These are phyloP conservation scores for Cardiocondyla obscurior DNA, from an alignment of 1,140 invertebrate genomes.

Conservation along the genomic window DNA sequence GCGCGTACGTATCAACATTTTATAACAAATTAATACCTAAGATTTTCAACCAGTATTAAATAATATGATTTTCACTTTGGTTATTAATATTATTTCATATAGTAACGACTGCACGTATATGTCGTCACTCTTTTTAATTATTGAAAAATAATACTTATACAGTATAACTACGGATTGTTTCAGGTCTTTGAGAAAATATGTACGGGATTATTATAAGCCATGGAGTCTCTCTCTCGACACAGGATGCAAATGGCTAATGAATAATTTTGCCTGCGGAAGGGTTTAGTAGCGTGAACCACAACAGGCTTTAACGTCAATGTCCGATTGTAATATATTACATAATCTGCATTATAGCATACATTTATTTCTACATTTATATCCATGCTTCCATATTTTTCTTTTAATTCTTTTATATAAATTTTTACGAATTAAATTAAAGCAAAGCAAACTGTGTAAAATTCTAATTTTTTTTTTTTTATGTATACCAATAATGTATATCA, in stretches of 20 bases:
- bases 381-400: not conserved
- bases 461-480: not conserved
- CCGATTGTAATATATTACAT: slow-evolving; percentile 48
- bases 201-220: slow-evolving; percentile 41
- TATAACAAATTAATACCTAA: not conserved
- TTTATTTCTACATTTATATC: not conserved
- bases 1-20: not conserved
- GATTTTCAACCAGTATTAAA: not conserved
- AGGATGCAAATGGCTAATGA: slow-evolving; percentile 51
- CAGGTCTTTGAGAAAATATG: slow-evolving; percentile 24
- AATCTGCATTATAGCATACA: not conserved
- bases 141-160: slow-evolving; percentile 8
- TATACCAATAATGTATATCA: not conserved
- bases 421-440: not conserved
- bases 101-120: not conserved
- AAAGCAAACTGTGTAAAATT: not conserved
- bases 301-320: slow-evolving; percentile 32
- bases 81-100: not conserved
- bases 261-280: slow-evolving; percentile 51
- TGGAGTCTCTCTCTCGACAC: slow-evolving; percentile 38
- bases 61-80: not conserved
- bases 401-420: not conserved
- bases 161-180: not conserved
- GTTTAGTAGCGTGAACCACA: slow-evolving; percentile 9
- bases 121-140: not conserved